These are phyloP conservation scores for Jacana jacana DNA, from an alignment of 2,113 vertebrate genomes.

Conservation along the genomic window DNA sequence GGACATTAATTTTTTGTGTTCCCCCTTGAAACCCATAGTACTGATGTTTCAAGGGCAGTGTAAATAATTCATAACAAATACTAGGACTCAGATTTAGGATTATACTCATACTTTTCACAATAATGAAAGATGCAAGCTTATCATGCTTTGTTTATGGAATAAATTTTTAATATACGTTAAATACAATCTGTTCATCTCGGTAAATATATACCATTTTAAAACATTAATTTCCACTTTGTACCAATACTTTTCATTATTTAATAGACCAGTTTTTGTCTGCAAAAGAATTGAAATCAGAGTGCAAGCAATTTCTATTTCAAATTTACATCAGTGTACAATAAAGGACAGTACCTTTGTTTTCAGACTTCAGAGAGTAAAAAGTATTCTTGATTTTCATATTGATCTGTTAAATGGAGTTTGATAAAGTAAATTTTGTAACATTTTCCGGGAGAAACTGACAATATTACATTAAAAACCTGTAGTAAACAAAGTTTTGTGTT, in stretches of 20 bases:
- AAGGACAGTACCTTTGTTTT: background rate
- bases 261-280: background rate
- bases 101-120: background rate
- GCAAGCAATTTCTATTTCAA: background rate
- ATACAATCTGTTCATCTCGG: constrained; percentile 34
- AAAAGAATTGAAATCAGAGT: background rate
- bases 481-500: background rate
- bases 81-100: background rate
- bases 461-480: background rate
- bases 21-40: background rate
- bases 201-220: constrained; percentile 20
- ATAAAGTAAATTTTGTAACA: background rate
- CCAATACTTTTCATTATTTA: constrained; percentile 50
- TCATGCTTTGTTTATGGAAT: constrained; percentile 34
- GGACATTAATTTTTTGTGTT: background rate
- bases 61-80: constrained; percentile 54
- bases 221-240: constrained; percentile 39
- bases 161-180: constrained; percentile 51
- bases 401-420: background rate
- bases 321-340: background rate
- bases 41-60: background rate
- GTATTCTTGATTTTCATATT: background rate
- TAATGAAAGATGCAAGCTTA: constrained; percentile 42
- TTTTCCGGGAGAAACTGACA: background rate
- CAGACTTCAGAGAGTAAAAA: background rate